Evolutionary conservation across 92 coral and sea anemone genomes (phyloP), one percentile per base, ranked within the genome.

Genomic region (Paramuricea clavata): DNA sequence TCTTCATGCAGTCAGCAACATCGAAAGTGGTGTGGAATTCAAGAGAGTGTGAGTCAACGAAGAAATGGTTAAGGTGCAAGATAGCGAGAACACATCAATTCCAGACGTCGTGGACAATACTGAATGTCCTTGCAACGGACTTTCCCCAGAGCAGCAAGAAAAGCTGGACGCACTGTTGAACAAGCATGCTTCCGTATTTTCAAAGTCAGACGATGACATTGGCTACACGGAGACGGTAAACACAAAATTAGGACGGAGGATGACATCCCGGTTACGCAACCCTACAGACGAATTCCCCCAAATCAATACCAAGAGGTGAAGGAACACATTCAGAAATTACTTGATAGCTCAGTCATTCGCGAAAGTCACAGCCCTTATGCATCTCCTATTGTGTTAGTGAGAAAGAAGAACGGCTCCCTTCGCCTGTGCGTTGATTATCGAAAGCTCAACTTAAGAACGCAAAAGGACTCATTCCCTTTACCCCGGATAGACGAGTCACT

Each of bases 1-100:
- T 73, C 88, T 90, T 27, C 92, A 93, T 25, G 87, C 59, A n/a
- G 87, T 88, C 12, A 77, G 65, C 16, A 85, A 42, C 43, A 43
- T 81, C 30, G 39, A 81, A 42, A 65, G 33, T 39, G 61, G 35
- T 35, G 26, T 77, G 27, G 82, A 16, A 23, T 59, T 81, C 42
- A 31, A 11, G 28, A 57, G 75, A 81, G 85, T 81, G 27, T 57
- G 74, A n/a, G 75, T 81, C 25, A 81, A 81, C 32, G 73, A 81
- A 59, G 85, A 59, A 36, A 62, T 31, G 27, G 74, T 81, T 6
- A 50, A 28, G 10, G 26, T 62, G 49, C 34, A 31, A 30, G 52
- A 36, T 7, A 11, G 26, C 5, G 30, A 68, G 6, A 26, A 68
- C 19, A 68, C 30, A 31, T n/a, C 39, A 28, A 22, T 17, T 22